Conservation (phyloP, 2,113 vertebrate genomes). For the Crocuta crocuta region DNA sequence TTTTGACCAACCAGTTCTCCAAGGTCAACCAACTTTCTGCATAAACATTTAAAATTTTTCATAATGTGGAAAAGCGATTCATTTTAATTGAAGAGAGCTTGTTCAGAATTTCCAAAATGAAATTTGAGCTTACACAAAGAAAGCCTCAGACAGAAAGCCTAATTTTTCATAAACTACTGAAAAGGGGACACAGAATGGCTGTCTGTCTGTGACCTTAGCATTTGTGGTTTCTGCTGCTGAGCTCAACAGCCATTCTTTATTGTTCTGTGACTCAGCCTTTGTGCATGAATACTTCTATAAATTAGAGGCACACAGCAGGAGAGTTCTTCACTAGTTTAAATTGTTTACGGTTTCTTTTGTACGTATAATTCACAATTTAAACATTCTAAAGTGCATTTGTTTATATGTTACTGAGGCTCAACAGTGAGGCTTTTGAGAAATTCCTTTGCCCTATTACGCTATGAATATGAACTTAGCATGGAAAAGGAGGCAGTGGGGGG, state of each 20-base stretch:
- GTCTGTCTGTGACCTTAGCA: constrained; percentile 48
- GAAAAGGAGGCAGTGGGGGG: background rate
- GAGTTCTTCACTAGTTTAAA: constrained; percentile 22
- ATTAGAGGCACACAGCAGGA: background rate
- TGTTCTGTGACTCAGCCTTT: constrained; percentile 9
- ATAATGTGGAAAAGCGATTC: constrained; percentile 52
- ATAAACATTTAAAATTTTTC: background rate
- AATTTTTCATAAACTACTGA: constrained; percentile 70
- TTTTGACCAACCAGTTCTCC: background rate
- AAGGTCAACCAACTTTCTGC: constrained; percentile 37
- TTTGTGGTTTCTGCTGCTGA: background rate
- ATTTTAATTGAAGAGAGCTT: constrained; percentile 58
- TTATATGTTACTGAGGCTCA: background rate
- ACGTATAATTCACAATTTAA: constrained; percentile 60
- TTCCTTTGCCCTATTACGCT: background rate
- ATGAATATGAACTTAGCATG: background rate
- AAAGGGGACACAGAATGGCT: background rate
- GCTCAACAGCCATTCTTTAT: constrained; percentile 47
- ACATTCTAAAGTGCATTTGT: constrained; percentile 51
- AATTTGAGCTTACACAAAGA: constrained; percentile 68
- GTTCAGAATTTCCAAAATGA: constrained; percentile 67
- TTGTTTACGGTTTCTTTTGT: constrained; percentile 67
- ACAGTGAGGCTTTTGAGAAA: constrained; percentile 41
- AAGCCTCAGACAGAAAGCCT: constrained; percentile 62
- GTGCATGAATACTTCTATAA: background rate